A percentile compares a stretch with the other conserved stretches of the same genome.
These are phyloP conservation scores for Chroicocephalus ridibundus DNA, from an alignment of 2,113 vertebrate genomes.

Conservation along the genomic window DNA sequence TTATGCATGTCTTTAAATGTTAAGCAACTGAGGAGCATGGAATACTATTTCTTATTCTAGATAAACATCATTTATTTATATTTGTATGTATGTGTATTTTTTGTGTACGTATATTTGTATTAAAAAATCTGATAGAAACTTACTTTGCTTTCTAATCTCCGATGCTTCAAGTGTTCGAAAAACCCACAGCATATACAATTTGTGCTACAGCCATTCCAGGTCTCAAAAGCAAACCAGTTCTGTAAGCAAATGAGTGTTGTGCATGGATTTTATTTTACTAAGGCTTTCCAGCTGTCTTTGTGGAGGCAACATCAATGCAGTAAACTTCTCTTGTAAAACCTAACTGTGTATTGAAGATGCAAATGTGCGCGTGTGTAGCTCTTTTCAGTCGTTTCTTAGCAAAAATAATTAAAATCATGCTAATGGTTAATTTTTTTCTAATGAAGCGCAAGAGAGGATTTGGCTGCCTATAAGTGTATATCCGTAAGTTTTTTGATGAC, in stretches of 20 bases:
- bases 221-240: not conserved
- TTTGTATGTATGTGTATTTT: not conserved
- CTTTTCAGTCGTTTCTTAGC: not conserved
- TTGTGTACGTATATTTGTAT: accelerated
- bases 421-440: not conserved
- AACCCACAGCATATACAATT: not conserved
- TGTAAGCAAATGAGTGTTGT: not conserved
- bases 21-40: not conserved
- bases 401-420: not conserved
- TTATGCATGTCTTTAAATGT: not conserved
- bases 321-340: not conserved
- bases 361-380: not conserved
- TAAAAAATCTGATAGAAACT: not conserved
- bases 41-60: not conserved
- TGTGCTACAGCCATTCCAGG: not conserved
- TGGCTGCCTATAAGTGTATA: not conserved
- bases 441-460: not conserved
- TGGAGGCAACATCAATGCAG: not conserved
- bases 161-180: not conserved
- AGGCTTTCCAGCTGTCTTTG: not conserved
- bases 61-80: not conserved
- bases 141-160: not conserved
- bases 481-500: not conserved
- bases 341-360: not conserved
- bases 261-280: not conserved